Percentiles rank a stretch among this genome's conserved stretches.
These are phyloP conservation scores for Drosophila willistoni DNA, from an alignment of 1,140 invertebrate genomes.

Conservation along the genomic window DNA sequence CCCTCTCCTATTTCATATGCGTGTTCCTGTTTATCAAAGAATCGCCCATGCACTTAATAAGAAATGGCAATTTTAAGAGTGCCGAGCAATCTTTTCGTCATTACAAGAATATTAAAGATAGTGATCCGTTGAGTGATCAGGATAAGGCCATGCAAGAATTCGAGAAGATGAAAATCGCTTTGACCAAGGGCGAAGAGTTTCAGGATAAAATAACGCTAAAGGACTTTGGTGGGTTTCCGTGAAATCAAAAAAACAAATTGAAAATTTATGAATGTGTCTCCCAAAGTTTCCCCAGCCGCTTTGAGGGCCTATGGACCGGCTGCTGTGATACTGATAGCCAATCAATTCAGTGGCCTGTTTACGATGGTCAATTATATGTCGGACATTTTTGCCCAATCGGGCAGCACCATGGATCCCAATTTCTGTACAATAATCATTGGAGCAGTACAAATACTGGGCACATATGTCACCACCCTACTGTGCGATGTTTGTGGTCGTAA, in stretches of 20 bases:
- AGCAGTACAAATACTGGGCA: slow-evolving; percentile 83
- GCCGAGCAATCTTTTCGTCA: slow-evolving; percentile 62
- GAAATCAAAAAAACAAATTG: neutral
- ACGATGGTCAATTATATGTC: slow-evolving; percentile 73
- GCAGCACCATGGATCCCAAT: slow-evolving; percentile 84
- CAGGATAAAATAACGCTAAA: slow-evolving; percentile 26
- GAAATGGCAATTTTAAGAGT: slow-evolving; percentile 27
- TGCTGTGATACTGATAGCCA: slow-evolving; percentile 46
- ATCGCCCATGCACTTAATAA: slow-evolving; percentile 64
- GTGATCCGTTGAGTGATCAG: slow-evolving; percentile 37
- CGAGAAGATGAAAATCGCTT: slow-evolving; percentile 46
- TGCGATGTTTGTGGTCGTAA: slow-evolving; percentile 64
- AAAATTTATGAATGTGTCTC: too few relatives aligned
- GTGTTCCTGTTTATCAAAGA: slow-evolving; percentile 57
- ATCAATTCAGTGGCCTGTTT: slow-evolving; percentile 64
- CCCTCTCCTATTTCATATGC: slow-evolving; percentile 45
- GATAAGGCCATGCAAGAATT: slow-evolving; percentile 46
- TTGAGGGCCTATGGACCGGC: slow-evolving; percentile 49
- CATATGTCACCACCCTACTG: slow-evolving; percentile 53
- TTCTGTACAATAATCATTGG: slow-evolving; percentile 85
- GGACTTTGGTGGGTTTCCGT: slow-evolving; percentile 60
- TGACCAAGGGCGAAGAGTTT: slow-evolving; percentile 34
- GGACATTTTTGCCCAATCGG: slow-evolving; percentile 87
- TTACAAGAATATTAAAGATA: slow-evolving; percentile 68
- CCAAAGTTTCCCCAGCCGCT: slow-evolving; percentile 34